Base-by-base conservation (phyloP, 2,113 vertebrate species). In the Symphodus melops region DNA sequence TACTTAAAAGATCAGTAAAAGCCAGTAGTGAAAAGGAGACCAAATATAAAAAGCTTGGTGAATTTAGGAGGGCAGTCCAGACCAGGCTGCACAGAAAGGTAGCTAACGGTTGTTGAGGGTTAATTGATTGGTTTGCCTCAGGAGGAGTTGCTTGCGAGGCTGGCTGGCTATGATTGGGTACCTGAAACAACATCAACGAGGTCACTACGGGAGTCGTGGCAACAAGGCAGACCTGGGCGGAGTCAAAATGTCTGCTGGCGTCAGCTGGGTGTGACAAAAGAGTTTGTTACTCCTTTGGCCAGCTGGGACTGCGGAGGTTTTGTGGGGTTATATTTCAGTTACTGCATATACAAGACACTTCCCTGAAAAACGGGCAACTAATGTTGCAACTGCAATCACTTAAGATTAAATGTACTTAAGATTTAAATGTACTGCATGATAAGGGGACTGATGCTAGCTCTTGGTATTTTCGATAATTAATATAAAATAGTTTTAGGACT, bases 271-370 rank as follows among this genome's bases (percentile, higher is more conserved):
- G 11, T 21, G 41, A 55, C 60, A 37, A 20, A 82, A 71, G 75
- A n/a, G 71, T 68, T 75, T 23, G 8, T 55, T 79, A 85, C 72
- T 72, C 74, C 3, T 69, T 70, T 4, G 58, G 36, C 68, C 70
- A 44, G 41, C 53, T 48, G 21, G 63, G 53, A 75, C 44, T 62
- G 53, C 37, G 60, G 90, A 87, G 82, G 89, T 85, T 79, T 48
- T 13, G 19, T 17, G 82, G 86, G 86, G 83, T 91, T 83, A 52
- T 74, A 33, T 70, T 64, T 83, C 62, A 67, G 75, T 85, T 88
- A 93, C 92, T 94, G 92, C 92, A 94, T 93, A 92, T 89, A 85
- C 61, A 74, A 81, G 83, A 89, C 46, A 62, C 72, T 85, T 93
- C 93, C 94, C 93, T 93, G 92, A 93, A 93, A 83, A 81, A 9